These are phyloP conservation scores for Harlomillsia oculata DNA, from an alignment of 1,140 invertebrate genomes.

Conservation along the genomic window DNA sequence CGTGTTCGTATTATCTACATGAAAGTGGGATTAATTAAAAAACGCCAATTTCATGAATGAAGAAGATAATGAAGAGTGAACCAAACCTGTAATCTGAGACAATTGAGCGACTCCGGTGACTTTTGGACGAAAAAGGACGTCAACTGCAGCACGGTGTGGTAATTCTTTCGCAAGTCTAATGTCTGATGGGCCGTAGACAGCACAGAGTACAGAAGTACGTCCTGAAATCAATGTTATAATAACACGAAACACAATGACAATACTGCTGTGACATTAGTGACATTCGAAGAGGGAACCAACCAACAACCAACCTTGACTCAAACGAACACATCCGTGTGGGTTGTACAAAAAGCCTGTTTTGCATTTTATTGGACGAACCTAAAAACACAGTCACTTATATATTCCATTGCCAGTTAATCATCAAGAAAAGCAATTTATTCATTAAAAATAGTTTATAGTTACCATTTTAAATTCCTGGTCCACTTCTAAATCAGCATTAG, in stretches of 20 bases:
- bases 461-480: not conserved
- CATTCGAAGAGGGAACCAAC: not conserved
- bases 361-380: conserved; percentile 23
- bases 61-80: not conserved
- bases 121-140: conserved; percentile 31
- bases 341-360: conserved; percentile 13
- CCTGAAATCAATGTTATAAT: conserved; percentile 18
- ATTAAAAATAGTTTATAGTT: not conserved
- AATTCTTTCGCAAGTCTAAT: conserved; percentile 31
- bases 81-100: not conserved
- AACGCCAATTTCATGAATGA: not conserved
- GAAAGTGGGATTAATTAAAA: not conserved
- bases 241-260: not conserved
- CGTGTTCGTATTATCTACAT: conserved; percentile 16
- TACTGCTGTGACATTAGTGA: not conserved
- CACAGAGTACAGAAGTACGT: conserved; percentile 23
- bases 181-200: conserved; percentile 29
- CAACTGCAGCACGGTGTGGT: conserved; percentile 28
- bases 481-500: not conserved
- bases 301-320: conserved; percentile 25
- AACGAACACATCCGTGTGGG: conserved; percentile 27
- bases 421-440: no score
- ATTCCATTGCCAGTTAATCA: not conserved
- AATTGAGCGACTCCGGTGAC: conserved; percentile 23
- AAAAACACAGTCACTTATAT: no score